These are phyloP conservation scores for Boloria euphrosyne DNA, from an alignment of 2,888 invertebrate genomes.

Conservation along the genomic window DNA sequence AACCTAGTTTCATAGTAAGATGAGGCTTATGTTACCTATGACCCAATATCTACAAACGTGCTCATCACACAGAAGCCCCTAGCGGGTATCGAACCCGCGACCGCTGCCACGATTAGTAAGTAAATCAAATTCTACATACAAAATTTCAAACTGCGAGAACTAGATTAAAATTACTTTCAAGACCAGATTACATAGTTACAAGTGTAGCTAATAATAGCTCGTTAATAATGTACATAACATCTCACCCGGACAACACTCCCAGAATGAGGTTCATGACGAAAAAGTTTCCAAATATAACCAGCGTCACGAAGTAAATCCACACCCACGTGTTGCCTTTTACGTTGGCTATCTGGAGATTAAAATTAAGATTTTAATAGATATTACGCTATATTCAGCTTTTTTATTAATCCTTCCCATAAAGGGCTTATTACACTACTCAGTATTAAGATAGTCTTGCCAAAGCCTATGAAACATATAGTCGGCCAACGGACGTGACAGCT, in stretches of 20 bases:
- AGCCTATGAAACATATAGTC: too few species aligned
- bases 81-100: too few species aligned
- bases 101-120: too few species aligned
- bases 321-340: slow-evolving; percentile 97
- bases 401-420: too few species aligned
- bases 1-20: too few species aligned
- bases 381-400: neutral
- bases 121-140: too few species aligned
- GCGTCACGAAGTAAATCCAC: slow-evolving; percentile 98
- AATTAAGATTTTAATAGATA: neutral
- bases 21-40: too few species aligned
- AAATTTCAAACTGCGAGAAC: neutral
- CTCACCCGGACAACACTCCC: slow-evolving; percentile 99
- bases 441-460: too few species aligned
- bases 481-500: too few species aligned
- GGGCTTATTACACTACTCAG: too few species aligned
- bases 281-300: slow-evolving; percentile 99
- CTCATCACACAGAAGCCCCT: too few species aligned
- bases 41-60: too few species aligned
- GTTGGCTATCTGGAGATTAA: slow-evolving; percentile 91
- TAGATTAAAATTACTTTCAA: neutral
- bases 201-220: neutral
- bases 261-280: slow-evolving; percentile 99
- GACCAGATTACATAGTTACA: neutral
- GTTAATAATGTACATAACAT: neutral